These are phyloP conservation scores for Rattus rattus DNA, from an alignment of 2,113 vertebrate genomes.

Conservation along the genomic window DNA sequence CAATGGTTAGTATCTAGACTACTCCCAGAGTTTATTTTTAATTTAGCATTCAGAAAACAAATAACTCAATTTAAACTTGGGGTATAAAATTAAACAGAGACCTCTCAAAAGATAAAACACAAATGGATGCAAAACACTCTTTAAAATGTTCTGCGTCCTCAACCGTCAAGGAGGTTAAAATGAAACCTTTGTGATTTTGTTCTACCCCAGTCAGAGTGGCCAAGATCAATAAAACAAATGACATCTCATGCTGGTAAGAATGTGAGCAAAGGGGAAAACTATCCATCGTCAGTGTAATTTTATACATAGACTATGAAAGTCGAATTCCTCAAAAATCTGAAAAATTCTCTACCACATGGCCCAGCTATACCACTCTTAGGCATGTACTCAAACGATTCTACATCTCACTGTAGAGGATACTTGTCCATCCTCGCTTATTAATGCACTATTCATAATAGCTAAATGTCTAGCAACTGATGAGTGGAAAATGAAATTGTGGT, in stretches of 20 bases:
- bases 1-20: background rate
- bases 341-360: background rate
- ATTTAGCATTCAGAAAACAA: background rate
- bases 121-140: too few species aligned
- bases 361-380: background rate
- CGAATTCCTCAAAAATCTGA: background rate
- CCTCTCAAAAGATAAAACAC: too few species aligned
- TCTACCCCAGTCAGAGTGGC: background rate
- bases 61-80: background rate
- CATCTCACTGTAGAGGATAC: too few species aligned
- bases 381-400: too few species aligned
- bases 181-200: background rate
- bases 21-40: background rate
- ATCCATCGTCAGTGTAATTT: background rate
- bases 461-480: background rate
- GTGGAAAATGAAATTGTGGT: background rate
- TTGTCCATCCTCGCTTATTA: too few species aligned
- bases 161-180: background rate
- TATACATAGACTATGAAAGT: background rate
- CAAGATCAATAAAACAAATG: background rate
- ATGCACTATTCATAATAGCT: background rate
- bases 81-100: background rate
- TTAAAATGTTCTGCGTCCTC: too few species aligned
- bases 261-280: background rate
- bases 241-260: background rate